Conservation (phyloP, 2,888 invertebrate genomes). For the Toxonevra muliebris region DNA sequence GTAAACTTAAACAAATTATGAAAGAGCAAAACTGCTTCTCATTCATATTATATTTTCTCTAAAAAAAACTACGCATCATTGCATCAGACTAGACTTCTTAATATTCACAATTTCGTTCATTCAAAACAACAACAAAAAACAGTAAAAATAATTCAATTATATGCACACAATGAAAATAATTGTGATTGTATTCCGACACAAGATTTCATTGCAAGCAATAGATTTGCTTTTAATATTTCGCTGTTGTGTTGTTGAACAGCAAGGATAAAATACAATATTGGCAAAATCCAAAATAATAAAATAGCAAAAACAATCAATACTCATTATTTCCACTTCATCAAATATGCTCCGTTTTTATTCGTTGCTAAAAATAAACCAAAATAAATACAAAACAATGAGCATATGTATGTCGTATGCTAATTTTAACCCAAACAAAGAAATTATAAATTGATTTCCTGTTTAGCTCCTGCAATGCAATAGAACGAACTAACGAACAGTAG, state of each 20-base stretch:
- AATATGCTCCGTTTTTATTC: slow-evolving; percentile 10
- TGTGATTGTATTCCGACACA: no score
- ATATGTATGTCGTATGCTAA: background rate
- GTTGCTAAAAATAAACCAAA: slow-evolving; percentile 14
- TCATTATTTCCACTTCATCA: slow-evolving; percentile 23
- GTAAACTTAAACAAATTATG: no score
- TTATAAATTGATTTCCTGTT: background rate
- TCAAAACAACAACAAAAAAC: no score
- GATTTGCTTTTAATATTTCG: background rate
- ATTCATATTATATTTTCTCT: no score
- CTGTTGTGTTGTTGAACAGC: no score
- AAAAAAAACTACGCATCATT: no score
- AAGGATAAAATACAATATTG: background rate
- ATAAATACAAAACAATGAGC: background rate
- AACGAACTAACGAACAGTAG: slow-evolving; percentile 19
- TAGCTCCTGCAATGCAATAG: background rate
- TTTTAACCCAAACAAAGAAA: background rate
- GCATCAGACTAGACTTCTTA: no score
- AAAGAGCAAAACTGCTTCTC: no score
- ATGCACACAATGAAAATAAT: no score
- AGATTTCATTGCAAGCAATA: no score
- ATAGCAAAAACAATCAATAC: slow-evolving; percentile 23
- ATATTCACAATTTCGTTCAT: no score
- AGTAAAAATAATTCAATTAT: no score
- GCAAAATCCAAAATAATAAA: background rate